Conservation (phyloP, 2,797 vertebrate species). For the Telmatherina bonti region DNA sequence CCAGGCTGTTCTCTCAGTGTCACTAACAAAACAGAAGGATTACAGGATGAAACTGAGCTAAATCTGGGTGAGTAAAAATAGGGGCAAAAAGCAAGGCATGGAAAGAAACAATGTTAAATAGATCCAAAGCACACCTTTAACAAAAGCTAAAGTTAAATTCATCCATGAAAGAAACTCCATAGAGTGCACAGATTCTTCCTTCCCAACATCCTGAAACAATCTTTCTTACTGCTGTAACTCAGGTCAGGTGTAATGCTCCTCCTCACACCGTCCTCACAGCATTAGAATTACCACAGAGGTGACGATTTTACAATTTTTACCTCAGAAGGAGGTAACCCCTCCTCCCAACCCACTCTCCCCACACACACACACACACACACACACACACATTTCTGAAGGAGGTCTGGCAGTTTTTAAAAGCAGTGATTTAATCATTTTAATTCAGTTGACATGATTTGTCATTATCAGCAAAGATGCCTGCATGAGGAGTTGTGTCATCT, state of each 20-base stretch:
- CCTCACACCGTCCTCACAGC: constrained; percentile 38
- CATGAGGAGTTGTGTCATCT: constrained; percentile 30
- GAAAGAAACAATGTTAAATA: constrained; percentile 69
- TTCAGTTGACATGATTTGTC: constrained; percentile 31
- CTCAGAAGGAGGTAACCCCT: background rate
- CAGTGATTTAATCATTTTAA: constrained; percentile 24
- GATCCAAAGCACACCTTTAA: constrained; percentile 66
- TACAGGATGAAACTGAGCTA: constrained; percentile 79
- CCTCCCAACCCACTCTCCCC: no score
- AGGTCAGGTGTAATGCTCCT: constrained; percentile 30
- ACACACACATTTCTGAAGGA: constrained; percentile 2
- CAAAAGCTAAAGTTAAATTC: constrained; percentile 73
- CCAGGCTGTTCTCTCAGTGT: constrained; percentile 72
- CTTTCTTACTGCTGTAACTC: background rate
- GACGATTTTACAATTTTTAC: constrained; percentile 46
- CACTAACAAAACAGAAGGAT: constrained; percentile 82
- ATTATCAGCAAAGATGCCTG: constrained; percentile 7
- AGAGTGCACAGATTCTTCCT: constrained; percentile 26
- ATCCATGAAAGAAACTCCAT: constrained; percentile 22
- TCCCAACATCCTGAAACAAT: background rate
- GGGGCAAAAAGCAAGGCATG: constrained; percentile 66
- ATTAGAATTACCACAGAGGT: constrained; percentile 27
- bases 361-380: no score
- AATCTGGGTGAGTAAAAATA: constrained; percentile 75
- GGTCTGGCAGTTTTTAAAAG: constrained; percentile 24